Conservation (phyloP, 2,888 invertebrate genomes). For the Drosophila mulleri region DNA sequence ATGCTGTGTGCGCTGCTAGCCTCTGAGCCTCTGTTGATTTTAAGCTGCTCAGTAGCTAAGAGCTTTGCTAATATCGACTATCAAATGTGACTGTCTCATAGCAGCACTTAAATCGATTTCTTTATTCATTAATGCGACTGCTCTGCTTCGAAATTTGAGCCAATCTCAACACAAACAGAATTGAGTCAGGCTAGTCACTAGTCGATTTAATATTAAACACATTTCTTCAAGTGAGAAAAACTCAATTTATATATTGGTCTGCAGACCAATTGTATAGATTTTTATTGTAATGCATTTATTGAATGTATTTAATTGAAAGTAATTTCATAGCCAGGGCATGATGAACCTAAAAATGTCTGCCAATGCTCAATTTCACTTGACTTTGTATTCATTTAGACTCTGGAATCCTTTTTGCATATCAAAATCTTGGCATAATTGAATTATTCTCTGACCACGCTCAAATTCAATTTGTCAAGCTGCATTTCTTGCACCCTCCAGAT, state of each 20-base stretch:
- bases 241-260: background rate
- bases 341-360: fast-evolving
- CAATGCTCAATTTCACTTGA: background rate
- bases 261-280: background rate
- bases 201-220: background rate
- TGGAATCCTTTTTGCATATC: background rate
- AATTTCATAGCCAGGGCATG: background rate
- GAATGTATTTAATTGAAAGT: background rate
- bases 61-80: background rate
- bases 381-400: background rate
- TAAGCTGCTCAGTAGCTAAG: background rate
- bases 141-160: background rate
- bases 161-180: background rate
- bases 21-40: background rate
- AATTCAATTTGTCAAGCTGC: slow-evolving; percentile 6
- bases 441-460: background rate
- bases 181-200: background rate
- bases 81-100: background rate
- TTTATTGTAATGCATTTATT: slow-evolving; percentile 5
- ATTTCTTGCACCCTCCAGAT: background rate
- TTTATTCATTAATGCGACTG: background rate
- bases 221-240: background rate
- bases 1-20: background rate
- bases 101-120: background rate
- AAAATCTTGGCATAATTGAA: slow-evolving; percentile 2